These are phyloP conservation scores for Athalia cordata DNA, from an alignment of 2,888 invertebrate species.

Conservation along the genomic window DNA sequence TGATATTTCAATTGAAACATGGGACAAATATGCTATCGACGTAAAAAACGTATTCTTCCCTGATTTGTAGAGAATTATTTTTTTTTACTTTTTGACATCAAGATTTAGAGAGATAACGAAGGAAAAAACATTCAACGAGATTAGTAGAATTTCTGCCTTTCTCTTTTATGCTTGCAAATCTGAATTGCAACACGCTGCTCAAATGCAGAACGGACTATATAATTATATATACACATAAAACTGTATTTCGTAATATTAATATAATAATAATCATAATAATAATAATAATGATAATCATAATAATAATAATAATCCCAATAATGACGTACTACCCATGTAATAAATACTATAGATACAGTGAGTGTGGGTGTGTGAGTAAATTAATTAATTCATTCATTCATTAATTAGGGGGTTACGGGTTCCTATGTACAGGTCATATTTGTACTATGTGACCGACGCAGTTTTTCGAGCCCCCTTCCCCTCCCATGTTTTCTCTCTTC, in stretches of 20 bases:
- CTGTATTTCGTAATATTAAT: constrained; percentile 73
- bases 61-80: background rate
- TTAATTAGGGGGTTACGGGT: constrained; percentile 56
- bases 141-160: constrained; percentile 25
- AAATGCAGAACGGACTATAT: constrained; percentile 66
- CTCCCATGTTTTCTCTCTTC: constrained; percentile 56
- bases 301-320: constrained; percentile 72
- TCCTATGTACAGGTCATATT: constrained; percentile 73
- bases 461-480: constrained; percentile 59
- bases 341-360: constrained; percentile 74
- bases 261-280: constrained; percentile 64
- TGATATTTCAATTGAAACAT: background rate
- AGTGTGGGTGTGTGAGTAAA: constrained; percentile 70
- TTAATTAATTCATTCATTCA: constrained; percentile 63
- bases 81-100: background rate
- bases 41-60: background rate
- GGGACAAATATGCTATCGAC: background rate
- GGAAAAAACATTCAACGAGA: background rate
- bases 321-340: constrained; percentile 73
- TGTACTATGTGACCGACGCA: constrained; percentile 73
- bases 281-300: constrained; percentile 69
- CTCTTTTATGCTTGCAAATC: constrained; percentile 36
- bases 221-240: constrained; percentile 70
- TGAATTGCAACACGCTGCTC: constrained; percentile 52
- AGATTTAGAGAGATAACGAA: constrained; percentile 1